These are phyloP conservation scores for Dolichomitus sp. DNA, from an alignment of 2,888 invertebrate species.

Conservation along the genomic window DNA sequence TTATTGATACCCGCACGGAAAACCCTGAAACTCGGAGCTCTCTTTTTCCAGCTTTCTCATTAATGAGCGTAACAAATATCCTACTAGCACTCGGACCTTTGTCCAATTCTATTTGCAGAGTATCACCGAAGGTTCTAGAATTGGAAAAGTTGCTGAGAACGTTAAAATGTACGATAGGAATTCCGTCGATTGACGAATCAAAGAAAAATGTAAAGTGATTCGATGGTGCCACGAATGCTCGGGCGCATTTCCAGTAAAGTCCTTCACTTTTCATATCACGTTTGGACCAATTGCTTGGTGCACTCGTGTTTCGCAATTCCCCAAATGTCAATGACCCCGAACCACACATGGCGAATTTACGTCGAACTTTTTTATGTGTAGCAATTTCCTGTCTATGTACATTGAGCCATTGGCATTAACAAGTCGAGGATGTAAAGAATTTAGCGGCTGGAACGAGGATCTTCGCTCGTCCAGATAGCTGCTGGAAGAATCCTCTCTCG, in stretches of 20 bases:
- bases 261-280: slow-evolving; percentile 16
- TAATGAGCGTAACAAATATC: slow-evolving; percentile 41
- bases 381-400: slow-evolving; percentile 6
- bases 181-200: slow-evolving; percentile 28
- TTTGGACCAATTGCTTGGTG: slow-evolving; percentile 14
- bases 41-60: slow-evolving; percentile 51
- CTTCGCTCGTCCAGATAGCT: slow-evolving; percentile 22
- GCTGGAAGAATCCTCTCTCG: slow-evolving; percentile 68
- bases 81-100: background rate
- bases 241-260: slow-evolving; percentile 19
- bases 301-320: slow-evolving; percentile 1
- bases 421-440: slow-evolving; percentile 16
- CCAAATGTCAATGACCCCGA: slow-evolving; percentile 40
- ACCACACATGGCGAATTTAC: slow-evolving; percentile 11
- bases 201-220: slow-evolving; percentile 35
- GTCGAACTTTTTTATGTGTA: slow-evolving; percentile 3
- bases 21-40: background rate
- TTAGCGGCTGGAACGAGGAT: background rate
- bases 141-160: background rate
- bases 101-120: slow-evolving; percentile 13
- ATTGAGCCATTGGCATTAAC: background rate
- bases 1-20: slow-evolving; percentile 53
- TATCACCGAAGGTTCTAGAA: slow-evolving; percentile 10
- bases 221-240: slow-evolving; percentile 39
- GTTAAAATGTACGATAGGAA: background rate